Conservation (phyloP, 2,797 vertebrate species). For the Poliocrania exsul region DNA sequence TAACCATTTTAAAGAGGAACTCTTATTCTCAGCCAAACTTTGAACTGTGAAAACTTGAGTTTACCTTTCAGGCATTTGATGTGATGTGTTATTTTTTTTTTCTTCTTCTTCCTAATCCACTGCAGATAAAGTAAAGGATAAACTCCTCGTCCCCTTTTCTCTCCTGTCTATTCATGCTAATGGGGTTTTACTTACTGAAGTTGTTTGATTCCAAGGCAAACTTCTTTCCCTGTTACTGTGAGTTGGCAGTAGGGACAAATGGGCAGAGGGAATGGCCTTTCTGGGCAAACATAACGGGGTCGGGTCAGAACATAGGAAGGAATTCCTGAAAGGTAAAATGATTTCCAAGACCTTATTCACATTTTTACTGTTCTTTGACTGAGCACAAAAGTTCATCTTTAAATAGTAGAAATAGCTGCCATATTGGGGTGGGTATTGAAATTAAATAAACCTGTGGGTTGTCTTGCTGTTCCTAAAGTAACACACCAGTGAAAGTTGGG, state of each 20-base stretch:
- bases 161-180: constrained; percentile 76
- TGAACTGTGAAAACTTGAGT: constrained; percentile 61
- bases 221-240: constrained; percentile 72
- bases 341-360: constrained; percentile 65
- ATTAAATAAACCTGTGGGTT: constrained; percentile 84
- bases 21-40: constrained; percentile 84
- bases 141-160: constrained; percentile 71
- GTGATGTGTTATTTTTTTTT: not conserved
- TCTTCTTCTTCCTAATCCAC: constrained; percentile 25
- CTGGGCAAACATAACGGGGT: not conserved
- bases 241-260: constrained; percentile 75
- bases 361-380: constrained; percentile 76
- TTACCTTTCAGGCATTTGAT: constrained; percentile 83
- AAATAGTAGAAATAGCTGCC: constrained; percentile 80
- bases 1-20: constrained; percentile 84
- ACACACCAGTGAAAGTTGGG: constrained; percentile 85
- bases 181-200: constrained; percentile 43
- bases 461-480: constrained; percentile 95
- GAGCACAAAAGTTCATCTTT: constrained; percentile 84
- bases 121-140: constrained; percentile 36
- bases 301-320: constrained; percentile 49
- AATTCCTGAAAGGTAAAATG: constrained; percentile 84
- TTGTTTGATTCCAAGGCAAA: not conserved
- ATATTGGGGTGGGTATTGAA: constrained; percentile 77
- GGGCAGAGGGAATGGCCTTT: constrained; percentile 65